These are phyloP conservation scores for Peromyscus attwateri DNA, from an alignment of 2,797 vertebrate species.

Conservation along the genomic window DNA sequence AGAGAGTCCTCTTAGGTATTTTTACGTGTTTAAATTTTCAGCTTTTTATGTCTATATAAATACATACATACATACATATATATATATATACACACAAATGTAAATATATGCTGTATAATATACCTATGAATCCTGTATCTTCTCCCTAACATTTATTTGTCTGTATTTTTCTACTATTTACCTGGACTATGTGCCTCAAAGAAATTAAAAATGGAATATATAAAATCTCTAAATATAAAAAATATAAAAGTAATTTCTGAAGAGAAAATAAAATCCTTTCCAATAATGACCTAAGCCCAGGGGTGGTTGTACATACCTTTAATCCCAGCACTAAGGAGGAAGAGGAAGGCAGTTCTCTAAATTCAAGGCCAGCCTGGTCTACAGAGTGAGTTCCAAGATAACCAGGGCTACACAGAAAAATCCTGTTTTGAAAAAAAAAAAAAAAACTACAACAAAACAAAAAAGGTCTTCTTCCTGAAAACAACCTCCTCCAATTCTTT, in stretches of 20 bases:
- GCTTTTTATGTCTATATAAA: not conserved
- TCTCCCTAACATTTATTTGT: not conserved
- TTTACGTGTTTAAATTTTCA: not conserved
- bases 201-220: not conserved
- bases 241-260: not conserved
- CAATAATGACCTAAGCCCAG: not conserved
- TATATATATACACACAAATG: not conserved
- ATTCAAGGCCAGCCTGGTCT: not conserved
- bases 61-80: not conserved
- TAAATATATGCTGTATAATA: not conserved
- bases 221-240: not conserved
- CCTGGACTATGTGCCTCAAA: not conserved
- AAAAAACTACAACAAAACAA: not conserved
- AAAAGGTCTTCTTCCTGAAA: not conserved
- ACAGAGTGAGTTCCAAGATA: not conserved
- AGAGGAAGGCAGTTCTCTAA: not conserved
- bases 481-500: no score
- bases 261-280: not conserved
- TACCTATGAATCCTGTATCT: not conserved
- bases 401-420: not conserved
- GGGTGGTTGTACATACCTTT: not conserved
- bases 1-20: not conserved
- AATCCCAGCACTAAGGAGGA: no score
- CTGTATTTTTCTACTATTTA: not conserved
- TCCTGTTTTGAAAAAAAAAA: not conserved